Conservation (phyloP, 2,888 invertebrate species). For the Ferrisia virgata region DNA sequence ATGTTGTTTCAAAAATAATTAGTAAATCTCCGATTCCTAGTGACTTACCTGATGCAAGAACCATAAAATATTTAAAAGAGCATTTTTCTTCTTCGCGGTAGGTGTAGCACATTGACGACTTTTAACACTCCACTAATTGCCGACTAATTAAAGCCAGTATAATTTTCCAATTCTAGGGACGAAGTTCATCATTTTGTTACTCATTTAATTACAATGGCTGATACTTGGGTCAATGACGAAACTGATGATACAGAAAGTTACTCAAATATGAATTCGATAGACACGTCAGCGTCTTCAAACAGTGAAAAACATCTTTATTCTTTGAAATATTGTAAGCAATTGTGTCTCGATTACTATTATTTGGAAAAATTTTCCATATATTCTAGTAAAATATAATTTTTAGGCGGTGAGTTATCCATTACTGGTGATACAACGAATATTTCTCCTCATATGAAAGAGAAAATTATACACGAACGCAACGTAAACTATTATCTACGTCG, state of each 20-base stretch:
- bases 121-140: not conserved
- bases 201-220: constrained; percentile 34
- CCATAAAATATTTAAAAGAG: constrained; percentile 34
- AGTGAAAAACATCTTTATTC: not conserved
- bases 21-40: not conserved
- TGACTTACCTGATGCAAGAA: constrained; percentile 22
- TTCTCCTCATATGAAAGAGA: not conserved
- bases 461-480: constrained; percentile 18
- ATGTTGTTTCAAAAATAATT: not conserved
- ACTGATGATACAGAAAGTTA: constrained; percentile 23
- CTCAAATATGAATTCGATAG: not conserved
- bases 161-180: not conserved
- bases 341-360: not conserved
- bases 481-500: constrained; percentile 15
- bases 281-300: not conserved
- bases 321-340: constrained; percentile 2
- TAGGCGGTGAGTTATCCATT: not conserved
- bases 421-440: not conserved
- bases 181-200: constrained; percentile 38
- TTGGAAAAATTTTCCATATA: not conserved
- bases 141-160: not conserved
- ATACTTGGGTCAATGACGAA: constrained; percentile 39
- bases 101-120: not conserved
- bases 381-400: not conserved
- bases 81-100: constrained; percentile 37